Base-by-base conservation (phyloP, 1,140 invertebrate species). In the Maconellicoccus hirsutus region DNA sequence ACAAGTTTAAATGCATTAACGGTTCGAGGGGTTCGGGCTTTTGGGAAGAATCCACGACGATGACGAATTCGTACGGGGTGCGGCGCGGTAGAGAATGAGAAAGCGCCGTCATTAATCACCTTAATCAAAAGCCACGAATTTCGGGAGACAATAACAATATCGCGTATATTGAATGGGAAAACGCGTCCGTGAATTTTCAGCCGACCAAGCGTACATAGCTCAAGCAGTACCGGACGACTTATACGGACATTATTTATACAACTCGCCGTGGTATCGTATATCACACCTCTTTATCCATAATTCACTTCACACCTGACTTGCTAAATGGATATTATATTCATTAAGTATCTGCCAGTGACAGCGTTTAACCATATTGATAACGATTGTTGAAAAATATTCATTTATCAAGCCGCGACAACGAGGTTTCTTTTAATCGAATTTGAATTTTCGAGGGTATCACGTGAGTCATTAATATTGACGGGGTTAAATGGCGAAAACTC, bases 291-390 rank as follows among this genome's bases (percentile, higher is more conserved):
- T 16, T 59, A 19, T 66, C 25, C 61, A 23, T 66, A 66, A 66
- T 66, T 66, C 22, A 66, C 61, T 66, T 66, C 61, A 66, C 61
- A 66, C 61, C 61, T 66, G 61, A 66, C 61, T 66, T 66, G 61
- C 19, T 66, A 66, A 66, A 66, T 66, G 61, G 61, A 66, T 66
- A 66, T 66, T 23, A 66, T 66, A 66, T 66, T 66, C 61, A 66
- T 66, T 66, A 66, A 66, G 61, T 66, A 16, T 66, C 61, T 66
- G 61, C 61, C 61, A 25, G 61, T 66, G 61, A 66, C 61, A 66
- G 61, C 22, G 22, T 66, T 23, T 25, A 66, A 66, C 21, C 61
- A 25, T 23, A 66, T 66, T 66, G 61, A 66, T 66, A 66, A 66
- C 61, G 61, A 66, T 12, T 25, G 61, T 66, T 66, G 10, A 25